phyloP scores from a whole-genome alignment of 2,113 vertebrate genomes.

The Corythornis cristatus region DNA sequence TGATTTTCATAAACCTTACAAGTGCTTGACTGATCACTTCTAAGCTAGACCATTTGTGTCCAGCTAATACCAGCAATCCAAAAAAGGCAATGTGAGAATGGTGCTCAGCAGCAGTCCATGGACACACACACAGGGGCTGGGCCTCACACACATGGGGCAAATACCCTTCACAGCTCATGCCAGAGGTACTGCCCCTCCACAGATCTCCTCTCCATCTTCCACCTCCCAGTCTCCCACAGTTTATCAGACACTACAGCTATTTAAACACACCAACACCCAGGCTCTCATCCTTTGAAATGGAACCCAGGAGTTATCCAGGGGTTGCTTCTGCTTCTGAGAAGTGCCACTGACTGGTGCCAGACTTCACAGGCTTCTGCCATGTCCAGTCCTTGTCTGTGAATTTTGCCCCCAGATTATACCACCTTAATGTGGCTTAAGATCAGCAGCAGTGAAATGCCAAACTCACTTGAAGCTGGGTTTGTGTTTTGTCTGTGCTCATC shows the following conservation, averaged over 20 bases:
- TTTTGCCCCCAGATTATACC: not conserved
- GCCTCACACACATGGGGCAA: not conserved
- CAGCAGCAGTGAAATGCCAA: not conserved
- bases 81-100: fast-evolving
- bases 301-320: not conserved
- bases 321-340: not conserved
- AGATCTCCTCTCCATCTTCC: not conserved
- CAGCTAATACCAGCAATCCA: not conserved
- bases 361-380: not conserved
- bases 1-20: not conserved
- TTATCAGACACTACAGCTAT: not conserved
- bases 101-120: not conserved
- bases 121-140: not conserved
- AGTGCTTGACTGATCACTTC: not conserved
- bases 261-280: not conserved
- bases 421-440: not conserved
- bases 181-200: not conserved
- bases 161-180: not conserved
- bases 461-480: fast-evolving
- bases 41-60: not conserved
- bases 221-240: not conserved
- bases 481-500: not conserved
- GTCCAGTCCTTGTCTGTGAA: not conserved
- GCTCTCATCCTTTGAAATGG: not conserved
- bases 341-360: not conserved